These are phyloP conservation scores for Drosophila ogumai DNA, from an alignment of 1,140 invertebrate genomes.

Conservation along the genomic window DNA sequence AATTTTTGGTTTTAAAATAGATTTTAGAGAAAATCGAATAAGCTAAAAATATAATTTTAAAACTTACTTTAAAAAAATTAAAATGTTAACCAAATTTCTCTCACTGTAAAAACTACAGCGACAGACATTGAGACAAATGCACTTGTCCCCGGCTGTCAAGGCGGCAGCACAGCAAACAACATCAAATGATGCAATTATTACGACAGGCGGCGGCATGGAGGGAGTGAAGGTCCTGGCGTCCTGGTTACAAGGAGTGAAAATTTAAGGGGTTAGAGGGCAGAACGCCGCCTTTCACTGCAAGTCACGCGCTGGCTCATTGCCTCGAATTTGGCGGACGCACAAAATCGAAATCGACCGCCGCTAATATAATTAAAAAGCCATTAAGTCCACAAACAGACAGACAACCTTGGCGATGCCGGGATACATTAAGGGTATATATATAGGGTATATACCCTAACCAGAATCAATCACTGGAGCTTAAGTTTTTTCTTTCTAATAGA, in stretches of 20 bases:
- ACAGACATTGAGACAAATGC: slow-evolving; percentile 48
- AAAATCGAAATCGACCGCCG: slow-evolving; percentile 63
- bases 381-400: slow-evolving; percentile 67
- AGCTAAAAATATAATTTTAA: no score
- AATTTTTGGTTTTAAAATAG: no score
- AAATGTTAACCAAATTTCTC: neutral
- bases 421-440: neutral
- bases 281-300: slow-evolving; percentile 9
- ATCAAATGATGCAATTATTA: slow-evolving; percentile 79
- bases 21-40: no score
- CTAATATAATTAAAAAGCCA: slow-evolving; percentile 83
- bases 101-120: slow-evolving; percentile 1
- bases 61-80: no score
- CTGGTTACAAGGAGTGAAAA: slow-evolving; percentile 1
- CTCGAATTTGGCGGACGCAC: slow-evolving; percentile 28
- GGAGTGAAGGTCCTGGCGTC: neutral
- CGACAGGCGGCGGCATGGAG: slow-evolving; percentile 10
- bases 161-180: slow-evolving; percentile 58
- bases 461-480: slow-evolving; percentile 35
- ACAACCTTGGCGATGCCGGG: slow-evolving; percentile 58
- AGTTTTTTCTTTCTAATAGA: slow-evolving; percentile 5
- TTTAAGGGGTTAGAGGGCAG: neutral
- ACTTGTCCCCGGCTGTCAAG: slow-evolving; percentile 58
- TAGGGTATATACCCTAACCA: slow-evolving; percentile 8
- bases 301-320: slow-evolving; percentile 26